Conservation (phyloP, 2,113 vertebrate species). For the Merops nubicus region DNA sequence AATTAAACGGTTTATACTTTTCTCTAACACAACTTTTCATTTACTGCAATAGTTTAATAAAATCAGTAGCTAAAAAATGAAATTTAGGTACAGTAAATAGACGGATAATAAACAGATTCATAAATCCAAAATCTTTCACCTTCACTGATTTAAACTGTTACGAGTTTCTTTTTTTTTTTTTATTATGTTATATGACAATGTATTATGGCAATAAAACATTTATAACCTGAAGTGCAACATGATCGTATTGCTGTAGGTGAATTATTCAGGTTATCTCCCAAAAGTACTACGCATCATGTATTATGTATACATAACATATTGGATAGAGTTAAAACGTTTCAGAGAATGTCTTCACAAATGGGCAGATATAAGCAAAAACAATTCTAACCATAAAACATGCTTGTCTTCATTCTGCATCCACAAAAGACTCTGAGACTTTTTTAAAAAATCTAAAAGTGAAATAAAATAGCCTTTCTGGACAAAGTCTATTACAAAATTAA, state of each 20-base stretch:
- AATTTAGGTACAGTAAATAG: not conserved
- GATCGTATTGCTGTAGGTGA: constrained; percentile 50
- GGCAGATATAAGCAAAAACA: not conserved
- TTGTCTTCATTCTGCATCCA: not conserved
- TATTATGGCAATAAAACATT: constrained; percentile 37
- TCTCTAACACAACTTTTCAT: not conserved
- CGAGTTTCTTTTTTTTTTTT: too few relatives aligned
- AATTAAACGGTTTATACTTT: not conserved
- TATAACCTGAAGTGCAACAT: constrained; percentile 34
- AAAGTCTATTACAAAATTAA: not conserved
- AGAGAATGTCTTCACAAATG: not conserved
- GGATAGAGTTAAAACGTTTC: not conserved
- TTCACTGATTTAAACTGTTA: not conserved
- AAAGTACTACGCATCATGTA: constrained; percentile 11
- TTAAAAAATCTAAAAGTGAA: not conserved
- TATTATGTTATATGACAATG: not conserved
- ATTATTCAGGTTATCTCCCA: constrained; percentile 55
- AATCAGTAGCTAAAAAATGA: not conserved
- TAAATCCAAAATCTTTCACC: not conserved
- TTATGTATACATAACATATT: constrained; percentile 50
- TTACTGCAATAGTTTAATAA: not conserved
- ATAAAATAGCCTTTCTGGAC: not conserved
- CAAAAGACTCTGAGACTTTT: not conserved
- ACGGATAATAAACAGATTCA: not conserved
- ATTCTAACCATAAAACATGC: not conserved